A percentile compares a stretch with the other conserved stretches of the same genome.
Conservation (phyloP, 1,140 invertebrate genomes). For the Philopotamus ludificatus region DNA sequence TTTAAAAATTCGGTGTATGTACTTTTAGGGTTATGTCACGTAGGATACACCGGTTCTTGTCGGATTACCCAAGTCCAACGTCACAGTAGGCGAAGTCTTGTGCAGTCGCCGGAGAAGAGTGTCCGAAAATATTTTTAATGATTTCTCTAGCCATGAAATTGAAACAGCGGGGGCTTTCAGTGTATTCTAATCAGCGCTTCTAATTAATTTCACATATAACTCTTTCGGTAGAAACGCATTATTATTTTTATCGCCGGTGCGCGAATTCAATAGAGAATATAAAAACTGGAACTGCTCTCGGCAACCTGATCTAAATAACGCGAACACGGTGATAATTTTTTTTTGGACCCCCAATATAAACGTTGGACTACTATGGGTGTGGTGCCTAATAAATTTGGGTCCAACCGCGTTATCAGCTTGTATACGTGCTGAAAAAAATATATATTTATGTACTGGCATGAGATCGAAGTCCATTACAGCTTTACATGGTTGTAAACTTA, state of each 20-base stretch:
- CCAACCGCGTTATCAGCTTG: neutral
- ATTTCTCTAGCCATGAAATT: too few relatives aligned
- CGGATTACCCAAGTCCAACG: too few relatives aligned
- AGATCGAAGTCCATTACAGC: neutral
- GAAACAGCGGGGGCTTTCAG: too few relatives aligned
- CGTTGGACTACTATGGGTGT: neutral
- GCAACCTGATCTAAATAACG: neutral
- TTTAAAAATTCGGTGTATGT: too few relatives aligned
- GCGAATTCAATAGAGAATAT: neutral
- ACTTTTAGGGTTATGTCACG: too few relatives aligned
- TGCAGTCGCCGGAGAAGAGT: too few relatives aligned
- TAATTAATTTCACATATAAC: too few relatives aligned
- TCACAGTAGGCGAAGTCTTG: too few relatives aligned
- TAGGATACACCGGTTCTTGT: too few relatives aligned
- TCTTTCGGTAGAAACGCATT: too few relatives aligned
- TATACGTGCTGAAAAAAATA: neutral
- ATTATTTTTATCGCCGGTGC: neutral
- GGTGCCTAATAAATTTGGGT: neutral
- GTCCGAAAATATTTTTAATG: too few relatives aligned
- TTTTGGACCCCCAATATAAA: neutral
- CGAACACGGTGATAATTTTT: neutral
- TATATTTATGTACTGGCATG: neutral
- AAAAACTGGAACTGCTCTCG: constrained; percentile 1
- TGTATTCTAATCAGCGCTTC: too few relatives aligned
- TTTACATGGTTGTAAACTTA: neutral